Percentiles rank a stretch among this genome's conserved stretches.
These are phyloP conservation scores for Patella pellucida DNA, from an alignment of 2,888 invertebrate species.

Conservation along the genomic window DNA sequence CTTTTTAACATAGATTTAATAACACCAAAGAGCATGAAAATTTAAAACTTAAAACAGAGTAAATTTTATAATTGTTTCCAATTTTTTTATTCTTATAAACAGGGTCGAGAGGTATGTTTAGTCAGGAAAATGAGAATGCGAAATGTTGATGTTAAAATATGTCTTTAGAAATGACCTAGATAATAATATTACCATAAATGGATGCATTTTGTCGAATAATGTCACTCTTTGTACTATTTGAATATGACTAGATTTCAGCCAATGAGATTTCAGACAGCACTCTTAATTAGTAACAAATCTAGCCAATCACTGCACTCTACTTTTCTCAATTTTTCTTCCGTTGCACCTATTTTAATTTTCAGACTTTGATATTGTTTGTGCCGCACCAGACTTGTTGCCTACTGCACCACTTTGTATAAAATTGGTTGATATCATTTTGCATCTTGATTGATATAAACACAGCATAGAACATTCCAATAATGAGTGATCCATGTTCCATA, in stretches of 20 bases:
- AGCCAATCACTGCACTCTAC: conserved; percentile 2
- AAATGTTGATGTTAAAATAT: conserved; percentile 8
- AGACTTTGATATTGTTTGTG: conserved; percentile 10
- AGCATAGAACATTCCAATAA: too few relatives aligned
- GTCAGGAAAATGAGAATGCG: conserved; percentile 7
- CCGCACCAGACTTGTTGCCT: not conserved
- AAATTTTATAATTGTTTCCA: not conserved
- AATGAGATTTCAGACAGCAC: not conserved
- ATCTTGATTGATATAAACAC: too few relatives aligned
- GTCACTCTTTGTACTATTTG: not conserved
- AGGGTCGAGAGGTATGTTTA: conserved; percentile 11
- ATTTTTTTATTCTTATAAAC: not conserved
- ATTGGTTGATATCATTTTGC: too few relatives aligned
- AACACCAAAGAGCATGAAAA: not conserved
- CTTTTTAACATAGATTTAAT: too few relatives aligned
- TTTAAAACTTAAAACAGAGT: not conserved
- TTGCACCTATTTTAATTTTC: conserved; percentile 1
- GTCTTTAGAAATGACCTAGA: not conserved
- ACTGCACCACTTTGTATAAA: not conserved
- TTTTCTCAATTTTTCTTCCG: not conserved
- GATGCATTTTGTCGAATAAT: not conserved
- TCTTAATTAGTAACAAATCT: not conserved
- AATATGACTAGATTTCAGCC: conserved; percentile 1
- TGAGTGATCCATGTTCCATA: too few relatives aligned
- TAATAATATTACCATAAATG: not conserved